phyloP scores from a whole-genome alignment of 2,113 vertebrate genomes.

The Pituophis catenifer region DNA sequence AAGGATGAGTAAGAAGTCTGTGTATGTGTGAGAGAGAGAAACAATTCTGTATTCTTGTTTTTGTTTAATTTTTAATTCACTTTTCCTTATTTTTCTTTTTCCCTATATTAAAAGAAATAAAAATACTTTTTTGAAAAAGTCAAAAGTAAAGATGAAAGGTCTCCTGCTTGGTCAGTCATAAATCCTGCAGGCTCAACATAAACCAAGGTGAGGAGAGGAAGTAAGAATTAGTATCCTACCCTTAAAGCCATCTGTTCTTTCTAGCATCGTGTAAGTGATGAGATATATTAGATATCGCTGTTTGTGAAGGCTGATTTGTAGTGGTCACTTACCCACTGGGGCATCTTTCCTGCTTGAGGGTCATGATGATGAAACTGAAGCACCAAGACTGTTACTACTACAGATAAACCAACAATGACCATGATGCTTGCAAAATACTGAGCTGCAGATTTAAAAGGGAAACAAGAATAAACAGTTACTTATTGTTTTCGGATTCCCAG shows the following conservation, averaged over 20 bases:
- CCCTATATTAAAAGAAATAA: neutral
- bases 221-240: neutral
- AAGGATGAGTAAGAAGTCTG: neutral
- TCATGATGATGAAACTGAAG: constrained; percentile 90
- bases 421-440: constrained; percentile 91
- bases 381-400: constrained; percentile 88
- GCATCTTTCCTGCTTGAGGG: constrained; percentile 88
- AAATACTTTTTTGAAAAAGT: neutral
- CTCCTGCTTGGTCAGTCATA: neutral
- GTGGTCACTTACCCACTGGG: constrained; percentile 78
- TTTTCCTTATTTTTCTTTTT: neutral
- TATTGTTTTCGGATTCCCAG: neutral
- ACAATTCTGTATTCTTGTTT: neutral
- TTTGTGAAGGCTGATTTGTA: neutral
- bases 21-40: neutral
- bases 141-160: neutral
- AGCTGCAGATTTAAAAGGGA: constrained; percentile 64
- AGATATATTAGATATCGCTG: neutral
- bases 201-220: neutral
- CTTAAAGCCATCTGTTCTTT: neutral
- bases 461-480: neutral
- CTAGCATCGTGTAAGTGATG: neutral
- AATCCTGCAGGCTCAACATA: neutral
- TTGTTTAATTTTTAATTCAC: neutral
- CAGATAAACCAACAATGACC: constrained; percentile 88